These are phyloP conservation scores for Bos taurus DNA, from an alignment of 2,113 vertebrate genomes.

Conservation along the genomic window DNA sequence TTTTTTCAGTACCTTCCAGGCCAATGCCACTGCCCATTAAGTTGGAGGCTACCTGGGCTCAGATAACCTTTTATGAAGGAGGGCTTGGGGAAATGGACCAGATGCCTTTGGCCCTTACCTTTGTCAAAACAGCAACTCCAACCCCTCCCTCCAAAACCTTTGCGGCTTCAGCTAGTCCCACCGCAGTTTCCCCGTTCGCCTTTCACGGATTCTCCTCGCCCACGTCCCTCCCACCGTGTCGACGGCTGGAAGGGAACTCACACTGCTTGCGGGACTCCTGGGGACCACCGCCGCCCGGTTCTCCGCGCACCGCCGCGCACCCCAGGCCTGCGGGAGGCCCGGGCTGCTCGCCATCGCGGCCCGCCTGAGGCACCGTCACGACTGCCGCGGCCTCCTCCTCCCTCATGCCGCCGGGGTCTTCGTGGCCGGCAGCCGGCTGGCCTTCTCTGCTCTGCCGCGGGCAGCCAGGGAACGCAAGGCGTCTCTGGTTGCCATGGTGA, in stretches of 20 bases:
- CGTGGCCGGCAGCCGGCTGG: rapidly evolving
- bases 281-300: not conserved
- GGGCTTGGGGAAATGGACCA: not conserved
- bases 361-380: not conserved
- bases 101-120: not conserved
- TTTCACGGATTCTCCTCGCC: not conserved
- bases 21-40: not conserved
- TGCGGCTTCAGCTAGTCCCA: not conserved
- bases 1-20: not conserved
- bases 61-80: not conserved
- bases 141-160: not conserved
- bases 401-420: not conserved
- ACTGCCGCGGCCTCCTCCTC: not conserved
- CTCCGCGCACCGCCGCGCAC: not conserved
- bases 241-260: not conserved
- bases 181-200: rapidly evolving
- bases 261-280: not conserved
- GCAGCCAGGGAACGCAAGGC: not conserved
- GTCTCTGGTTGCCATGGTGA: conserved; percentile 48
- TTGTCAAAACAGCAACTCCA: not conserved
- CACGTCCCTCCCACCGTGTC: not conserved
- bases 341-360: not conserved
- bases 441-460: rapidly evolving
- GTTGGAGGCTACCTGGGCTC: not conserved
- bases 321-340: not conserved